Conservation (phyloP, 2,888 invertebrate genomes). For the Archips xylosteana region DNA sequence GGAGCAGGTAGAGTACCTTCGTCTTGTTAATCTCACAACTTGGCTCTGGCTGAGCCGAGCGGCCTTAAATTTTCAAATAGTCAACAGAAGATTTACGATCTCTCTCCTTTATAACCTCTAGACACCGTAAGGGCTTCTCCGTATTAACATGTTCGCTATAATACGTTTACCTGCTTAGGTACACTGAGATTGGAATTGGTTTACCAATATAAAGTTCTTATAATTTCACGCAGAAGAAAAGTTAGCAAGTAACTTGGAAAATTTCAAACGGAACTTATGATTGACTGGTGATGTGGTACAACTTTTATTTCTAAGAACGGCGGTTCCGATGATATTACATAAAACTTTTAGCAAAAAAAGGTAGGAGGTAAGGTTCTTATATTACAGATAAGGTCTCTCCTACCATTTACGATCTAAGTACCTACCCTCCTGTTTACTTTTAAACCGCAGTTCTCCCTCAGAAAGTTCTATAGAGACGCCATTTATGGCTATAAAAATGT, state of each 20-base stretch:
- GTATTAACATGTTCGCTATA: slow-evolving; percentile 29
- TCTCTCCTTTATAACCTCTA: slow-evolving; percentile 5
- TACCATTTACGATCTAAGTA: slow-evolving; percentile 5
- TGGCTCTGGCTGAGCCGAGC: not conserved
- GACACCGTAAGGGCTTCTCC: slow-evolving; percentile 10
- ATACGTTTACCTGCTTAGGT: slow-evolving; percentile 22
- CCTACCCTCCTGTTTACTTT: slow-evolving; percentile 5
- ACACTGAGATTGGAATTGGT: slow-evolving; percentile 26
- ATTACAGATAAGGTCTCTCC: not conserved
- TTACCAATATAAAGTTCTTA: slow-evolving; percentile 27
- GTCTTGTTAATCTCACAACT: slow-evolving; percentile 18
- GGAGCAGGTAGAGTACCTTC: slow-evolving; percentile 20
- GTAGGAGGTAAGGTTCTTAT: not conserved
- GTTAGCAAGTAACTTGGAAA: slow-evolving; percentile 7
- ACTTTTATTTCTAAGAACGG: not conserved
- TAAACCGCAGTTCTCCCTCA: not conserved
- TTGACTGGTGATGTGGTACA: slow-evolving; percentile 12
- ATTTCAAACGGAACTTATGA: slow-evolving; percentile 21
- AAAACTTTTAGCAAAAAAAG: not conserved
- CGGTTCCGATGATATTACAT: not conserved
- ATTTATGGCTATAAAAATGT: slow-evolving; percentile 27
- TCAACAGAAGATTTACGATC: slow-evolving; percentile 30
- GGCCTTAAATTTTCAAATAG: slow-evolving; percentile 33
- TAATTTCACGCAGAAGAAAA: slow-evolving; percentile 19
- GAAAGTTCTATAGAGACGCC: slow-evolving; percentile 20